Evolutionary conservation across 2,797 vertebrate genomes (phyloP), one percentile per base, ranked within the genome.

Genomic region (Bryconaethiops microstoma): DNA sequence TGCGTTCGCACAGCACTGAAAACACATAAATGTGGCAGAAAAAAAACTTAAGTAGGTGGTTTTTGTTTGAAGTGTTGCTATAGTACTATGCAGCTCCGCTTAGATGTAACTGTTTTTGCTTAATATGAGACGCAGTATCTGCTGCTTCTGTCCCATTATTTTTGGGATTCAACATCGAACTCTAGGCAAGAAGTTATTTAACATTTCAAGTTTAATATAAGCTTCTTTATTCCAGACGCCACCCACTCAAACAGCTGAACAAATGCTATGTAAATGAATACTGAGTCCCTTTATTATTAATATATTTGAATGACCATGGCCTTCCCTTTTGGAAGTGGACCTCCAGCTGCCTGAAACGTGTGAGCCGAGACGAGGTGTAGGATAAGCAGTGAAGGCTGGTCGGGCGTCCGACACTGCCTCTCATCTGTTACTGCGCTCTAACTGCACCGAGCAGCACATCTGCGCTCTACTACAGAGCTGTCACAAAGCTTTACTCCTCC

Each of bases 401-500:
- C 10, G 23, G 7, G 50, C 12, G 14, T 82, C 60, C 19, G 74
- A 74, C 59, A 21, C 19, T 54, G 59, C 23, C 52, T 57, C 69
- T 82, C 59, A 35, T 82, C 80, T 75, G 64, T 80, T 82, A 52
- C 39, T 70, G 85, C 79, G 79, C 87, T 89, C 87, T 89, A 88
- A 87, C 85, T 85, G 63, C 86, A 89, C 91, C 42, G 85, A 91
- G 91, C 88, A 79, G 64, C 86, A 84, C 83, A 79, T 88, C 79
- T 85, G 83, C 86, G 82, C 81, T 83, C 88, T 86, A 86, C 87
- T 77, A 40, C 63, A 14, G 39, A 39, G 78, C 89, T 91, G 90
- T 92, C 91, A 87, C 80, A 89, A 79, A 78, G 85, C 86, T 86
- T 91, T 89, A 89, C 84, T 86, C 83, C 87, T 81, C 80, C 74